Evolutionary conservation across 2,113 vertebrate species (phyloP), one percentile per base, ranked within the genome.

Genomic region (Protobothrops mucrosquamatus): DNA sequence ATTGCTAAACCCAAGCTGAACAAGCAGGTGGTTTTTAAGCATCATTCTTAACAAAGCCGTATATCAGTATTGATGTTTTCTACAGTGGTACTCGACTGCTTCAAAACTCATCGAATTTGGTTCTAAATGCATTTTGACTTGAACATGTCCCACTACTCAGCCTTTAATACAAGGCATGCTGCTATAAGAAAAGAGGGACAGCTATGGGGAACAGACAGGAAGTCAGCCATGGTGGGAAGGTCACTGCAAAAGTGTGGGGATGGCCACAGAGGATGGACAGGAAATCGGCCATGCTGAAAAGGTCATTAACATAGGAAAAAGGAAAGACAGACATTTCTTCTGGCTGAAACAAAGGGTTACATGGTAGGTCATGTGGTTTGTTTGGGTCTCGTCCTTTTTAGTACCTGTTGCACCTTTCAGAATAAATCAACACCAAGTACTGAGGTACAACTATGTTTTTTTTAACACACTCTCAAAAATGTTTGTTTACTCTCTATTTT

Each of bases 401-500:
- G 11, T 64, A 61, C 24, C 1, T 12, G 26, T 61, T 29, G 12
- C 26, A 64, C 26, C 26, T 64, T 29, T 64, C 61, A 64, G 24
- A 61, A 56, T 20, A 5, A 57, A 12, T 29, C 24, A 29, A 64
- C 61, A 64, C 8, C 10, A 29, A 64, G 26, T n/a, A 5, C 23
- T 7, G 23, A 59, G 57, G 23, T 59, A 59, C 6, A 23, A 59
- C 26, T 64, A 11, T 64, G 46, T 87, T 39, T 39, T 48, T n/a
- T 48, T 43, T 48, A 24, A 59, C 7, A 18, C 29, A 15, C 54
- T 87, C 48, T 12, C 11, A 6, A 34, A 64, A 52, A 87, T 92
- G 59, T 51, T 88, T 95, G 90, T 61, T 54, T 52, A 92, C 12
- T 93, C 69, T 94, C 90, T 96, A 86, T 88, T 96, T 95, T 92